These are phyloP conservation scores for Cephus pygmeus DNA, from an alignment of 2,888 invertebrate species.

Conservation along the genomic window DNA sequence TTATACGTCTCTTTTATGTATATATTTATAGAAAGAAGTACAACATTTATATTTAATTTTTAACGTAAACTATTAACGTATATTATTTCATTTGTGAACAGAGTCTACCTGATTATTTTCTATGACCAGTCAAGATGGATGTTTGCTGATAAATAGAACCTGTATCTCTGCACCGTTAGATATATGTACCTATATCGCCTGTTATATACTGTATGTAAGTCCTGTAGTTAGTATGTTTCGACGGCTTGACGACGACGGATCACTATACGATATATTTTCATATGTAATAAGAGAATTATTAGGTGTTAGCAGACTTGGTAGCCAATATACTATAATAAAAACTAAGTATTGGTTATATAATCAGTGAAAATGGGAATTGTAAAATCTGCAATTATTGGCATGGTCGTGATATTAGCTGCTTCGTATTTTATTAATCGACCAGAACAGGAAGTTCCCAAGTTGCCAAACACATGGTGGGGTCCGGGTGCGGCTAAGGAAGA, in stretches of 20 bases:
- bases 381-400: background rate
- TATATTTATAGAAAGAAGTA: background rate
- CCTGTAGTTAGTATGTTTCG: background rate
- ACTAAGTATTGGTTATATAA: background rate
- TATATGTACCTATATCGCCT: background rate
- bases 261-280: background rate
- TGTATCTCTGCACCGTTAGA: background rate
- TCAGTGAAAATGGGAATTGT: background rate
- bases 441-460: background rate
- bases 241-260: background rate
- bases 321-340: background rate
- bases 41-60: background rate
- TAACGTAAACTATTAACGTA: background rate
- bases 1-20: background rate
- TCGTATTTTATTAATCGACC: background rate
- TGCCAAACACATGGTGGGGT: conserved; percentile 41
- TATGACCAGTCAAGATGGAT: background rate
- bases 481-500: conserved; percentile 37
- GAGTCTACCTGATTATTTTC: background rate
- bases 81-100: background rate
- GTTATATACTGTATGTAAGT: background rate
- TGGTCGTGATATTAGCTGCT: background rate
- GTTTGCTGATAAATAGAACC: background rate
- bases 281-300: background rate
- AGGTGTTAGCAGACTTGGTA: background rate